phyloP scores from a whole-genome alignment of 1,140 invertebrate species.

The Frieseomelitta varia region DNA sequence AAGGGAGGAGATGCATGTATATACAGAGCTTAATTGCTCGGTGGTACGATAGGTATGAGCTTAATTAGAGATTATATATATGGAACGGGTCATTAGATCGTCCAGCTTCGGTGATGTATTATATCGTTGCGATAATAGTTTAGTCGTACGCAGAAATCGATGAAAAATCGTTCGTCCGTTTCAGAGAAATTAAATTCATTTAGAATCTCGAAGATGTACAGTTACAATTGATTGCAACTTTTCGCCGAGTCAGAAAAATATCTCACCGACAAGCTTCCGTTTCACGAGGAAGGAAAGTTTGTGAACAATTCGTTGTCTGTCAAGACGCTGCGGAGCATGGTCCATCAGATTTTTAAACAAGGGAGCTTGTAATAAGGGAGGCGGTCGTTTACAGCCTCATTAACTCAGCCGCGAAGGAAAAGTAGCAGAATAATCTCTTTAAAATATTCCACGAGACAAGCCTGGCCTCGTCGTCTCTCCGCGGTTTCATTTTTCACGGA shows the following conservation, averaged over 20 bases:
- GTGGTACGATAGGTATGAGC: constrained; percentile 26
- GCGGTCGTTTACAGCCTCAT: neutral
- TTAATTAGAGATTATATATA: constrained; percentile 26
- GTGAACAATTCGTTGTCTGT: neutral
- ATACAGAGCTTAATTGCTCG: constrained; percentile 1
- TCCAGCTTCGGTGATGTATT: neutral
- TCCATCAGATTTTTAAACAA: neutral
- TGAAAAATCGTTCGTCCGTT: neutral
- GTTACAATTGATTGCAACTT: no score
- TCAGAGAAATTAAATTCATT: no score
- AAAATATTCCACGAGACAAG: constrained; percentile 6
- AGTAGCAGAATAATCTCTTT: neutral
- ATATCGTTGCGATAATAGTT: neutral
- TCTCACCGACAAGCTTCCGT: neutral
- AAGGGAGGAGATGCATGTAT: neutral
- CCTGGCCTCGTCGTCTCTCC: neutral
- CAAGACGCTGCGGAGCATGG: neutral
- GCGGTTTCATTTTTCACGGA: constrained; percentile 10
- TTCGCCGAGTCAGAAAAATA: no score
- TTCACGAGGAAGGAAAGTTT: neutral
- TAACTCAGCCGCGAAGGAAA: neutral
- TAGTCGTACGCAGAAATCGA: neutral
- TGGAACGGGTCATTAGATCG: neutral
- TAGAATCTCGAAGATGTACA: no score
- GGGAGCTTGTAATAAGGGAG: neutral